Base-by-base conservation (phyloP, 2,888 invertebrate genomes). In the Norana najaformis region DNA sequence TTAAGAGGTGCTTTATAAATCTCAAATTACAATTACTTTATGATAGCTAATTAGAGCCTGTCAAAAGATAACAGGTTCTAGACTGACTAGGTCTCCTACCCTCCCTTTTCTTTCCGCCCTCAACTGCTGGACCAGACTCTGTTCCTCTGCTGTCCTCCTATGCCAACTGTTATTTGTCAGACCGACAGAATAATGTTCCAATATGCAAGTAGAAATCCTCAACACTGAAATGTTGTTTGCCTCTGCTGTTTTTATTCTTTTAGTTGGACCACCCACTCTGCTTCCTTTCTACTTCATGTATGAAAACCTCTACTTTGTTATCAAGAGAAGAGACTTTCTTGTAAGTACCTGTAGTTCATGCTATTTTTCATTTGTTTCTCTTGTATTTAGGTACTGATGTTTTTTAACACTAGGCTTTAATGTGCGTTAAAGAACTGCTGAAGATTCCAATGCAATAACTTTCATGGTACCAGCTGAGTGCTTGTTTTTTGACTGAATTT, bases 281-380 rank as follows among this genome's bases (percentile, higher is more conserved):
- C 92, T 94, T 82, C 94, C 94, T 3, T 90, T 94, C 6, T 94
- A 94, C 90, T 94, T 94, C 92, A 94, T 94, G 41, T 91, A 92
- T 35, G 94, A 94, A 90, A 93, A 93, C 85, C 88, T 94, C 35
- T 93, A 93, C 91, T 94, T 94, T 91, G 92, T 94, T 14, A 89
- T 94, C 88, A 94, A 94, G 91, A 91, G 94, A 89, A 91, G 93
- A 90, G 94, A 94, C 89, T 94, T 93, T 92, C 89, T 92, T 93
- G 94, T 94, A 90, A 93, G 94, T 92, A 90, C 37, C n/a, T 41
- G n/a, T 88, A 39, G 34, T 30, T 30, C 39, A 20, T n/a, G 34
- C 88, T 38, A 38, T 16, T 13, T 88, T 34, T 36, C 5, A 13
- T n/a, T 88, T 38, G 0, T 88, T 88, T 39, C 30, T 34, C 16